Conservation (phyloP, 1,140 invertebrate species). For the Bombus confusus region DNA sequence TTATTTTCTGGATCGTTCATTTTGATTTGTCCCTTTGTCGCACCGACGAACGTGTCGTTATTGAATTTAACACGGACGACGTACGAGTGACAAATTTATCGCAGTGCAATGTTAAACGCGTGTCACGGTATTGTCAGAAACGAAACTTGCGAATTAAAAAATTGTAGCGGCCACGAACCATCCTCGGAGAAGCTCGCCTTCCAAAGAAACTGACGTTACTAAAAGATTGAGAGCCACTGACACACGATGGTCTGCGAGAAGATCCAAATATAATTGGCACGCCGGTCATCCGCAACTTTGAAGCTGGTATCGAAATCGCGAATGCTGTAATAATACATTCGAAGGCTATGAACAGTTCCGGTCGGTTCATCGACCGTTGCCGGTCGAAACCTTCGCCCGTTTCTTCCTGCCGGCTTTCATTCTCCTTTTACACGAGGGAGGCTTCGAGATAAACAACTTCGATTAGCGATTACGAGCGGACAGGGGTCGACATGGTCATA, state of each 20-base stretch:
- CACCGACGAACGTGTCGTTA: too few species aligned
- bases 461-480: conserved; percentile 66
- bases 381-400: not conserved
- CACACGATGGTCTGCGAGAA: not conserved
- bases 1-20: too few species aligned
- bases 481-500: conserved; percentile 65
- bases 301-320: not conserved
- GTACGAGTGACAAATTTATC: too few species aligned
- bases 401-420: conserved; percentile 15
- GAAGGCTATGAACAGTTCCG: not conserved
- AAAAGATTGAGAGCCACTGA: not conserved
- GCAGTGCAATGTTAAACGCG: not conserved
- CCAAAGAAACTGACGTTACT: too few species aligned
- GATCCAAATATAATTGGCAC: conserved; percentile 25
- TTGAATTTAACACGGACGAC: too few species aligned
- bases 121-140: not conserved
- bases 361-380: conserved; percentile 49
- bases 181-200: too few species aligned
- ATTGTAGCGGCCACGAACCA: not conserved
- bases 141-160: not conserved
- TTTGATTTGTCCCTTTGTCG: too few species aligned
- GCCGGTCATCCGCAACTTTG: conserved; percentile 9
- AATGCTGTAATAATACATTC: conserved; percentile 17
- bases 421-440: conserved; percentile 11
- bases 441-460: conserved; percentile 62